Conservation (phyloP, 1,140 invertebrate species). For the Megathymus violae region DNA sequence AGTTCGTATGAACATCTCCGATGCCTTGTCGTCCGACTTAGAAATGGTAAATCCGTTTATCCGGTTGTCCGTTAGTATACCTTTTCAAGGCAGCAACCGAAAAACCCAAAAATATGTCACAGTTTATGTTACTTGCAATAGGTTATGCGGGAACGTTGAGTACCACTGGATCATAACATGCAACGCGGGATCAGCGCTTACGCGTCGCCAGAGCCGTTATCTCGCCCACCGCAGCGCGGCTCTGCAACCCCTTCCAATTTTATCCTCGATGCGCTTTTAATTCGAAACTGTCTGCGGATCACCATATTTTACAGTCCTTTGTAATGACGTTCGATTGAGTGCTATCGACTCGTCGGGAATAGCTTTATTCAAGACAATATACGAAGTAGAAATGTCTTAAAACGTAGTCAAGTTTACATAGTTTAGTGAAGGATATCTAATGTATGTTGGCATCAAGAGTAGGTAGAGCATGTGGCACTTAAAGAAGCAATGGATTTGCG, state of each 20-base stretch:
- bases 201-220: conserved; percentile 66
- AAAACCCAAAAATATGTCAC: too few relatives aligned
- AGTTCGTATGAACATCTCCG: too few relatives aligned
- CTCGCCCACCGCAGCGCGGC: conserved; percentile 60
- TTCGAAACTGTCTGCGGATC: conserved; percentile 71
- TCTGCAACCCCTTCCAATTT: conserved; percentile 68
- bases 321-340: conserved; percentile 63
- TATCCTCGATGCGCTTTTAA: conserved; percentile 67
- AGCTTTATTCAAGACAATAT: not conserved
- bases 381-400: not conserved
- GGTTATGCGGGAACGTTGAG: too few relatives aligned
- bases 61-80: too few relatives aligned
- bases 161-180: conserved; percentile 49
- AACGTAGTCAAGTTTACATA: not conserved
- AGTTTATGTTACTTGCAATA: too few relatives aligned
- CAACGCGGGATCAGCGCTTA: conserved; percentile 60
- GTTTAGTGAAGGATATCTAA: too few relatives aligned
- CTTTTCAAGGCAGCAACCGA: too few relatives aligned
- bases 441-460: too few relatives aligned
- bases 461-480: too few relatives aligned
- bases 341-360: conserved; percentile 46
- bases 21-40: too few relatives aligned
- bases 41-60: too few relatives aligned
- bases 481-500: too few relatives aligned
- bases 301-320: conserved; percentile 75